These are phyloP conservation scores for Pararge aegeria DNA, from an alignment of 1,140 invertebrate species.

Conservation along the genomic window DNA sequence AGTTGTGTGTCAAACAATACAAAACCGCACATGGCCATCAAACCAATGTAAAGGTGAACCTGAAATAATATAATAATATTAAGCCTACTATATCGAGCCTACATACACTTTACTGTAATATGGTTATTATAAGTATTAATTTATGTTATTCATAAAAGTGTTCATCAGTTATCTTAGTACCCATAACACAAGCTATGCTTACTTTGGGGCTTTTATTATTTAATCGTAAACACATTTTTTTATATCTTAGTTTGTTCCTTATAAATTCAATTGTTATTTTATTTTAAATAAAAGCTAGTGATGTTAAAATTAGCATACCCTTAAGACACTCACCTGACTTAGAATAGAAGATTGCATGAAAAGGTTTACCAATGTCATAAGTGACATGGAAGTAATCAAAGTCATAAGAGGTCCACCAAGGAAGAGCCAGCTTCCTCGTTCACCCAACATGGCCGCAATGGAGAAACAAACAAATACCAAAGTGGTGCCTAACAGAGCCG, in stretches of 20 bases:
- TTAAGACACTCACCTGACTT: conserved; percentile 85
- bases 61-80: conserved; percentile 62
- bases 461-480: conserved; percentile 96
- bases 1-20: conserved; percentile 97
- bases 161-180: too few species aligned
- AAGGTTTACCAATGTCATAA: conserved; percentile 90
- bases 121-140: too few species aligned
- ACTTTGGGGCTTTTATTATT: too few species aligned
- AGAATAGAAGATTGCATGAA: conserved; percentile 91
- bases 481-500: conserved; percentile 91
- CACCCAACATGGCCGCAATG: conserved; percentile 90
- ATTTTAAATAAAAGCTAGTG: too few species aligned
- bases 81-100: too few species aligned
- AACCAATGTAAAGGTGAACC: conserved; percentile 92
- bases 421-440: conserved; percentile 92
- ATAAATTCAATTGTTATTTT: too few species aligned
- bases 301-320: too few species aligned
- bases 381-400: conserved; percentile 87
- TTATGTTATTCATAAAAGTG: too few species aligned
- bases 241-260: too few species aligned
- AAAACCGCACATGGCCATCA: conserved; percentile 95
- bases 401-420: conserved; percentile 91
- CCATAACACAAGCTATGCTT: too few species aligned
- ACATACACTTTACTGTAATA: too few species aligned
- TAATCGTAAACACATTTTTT: too few species aligned